Conservation (phyloP, 2,113 vertebrate species). For the Calonectris borealis region DNA sequence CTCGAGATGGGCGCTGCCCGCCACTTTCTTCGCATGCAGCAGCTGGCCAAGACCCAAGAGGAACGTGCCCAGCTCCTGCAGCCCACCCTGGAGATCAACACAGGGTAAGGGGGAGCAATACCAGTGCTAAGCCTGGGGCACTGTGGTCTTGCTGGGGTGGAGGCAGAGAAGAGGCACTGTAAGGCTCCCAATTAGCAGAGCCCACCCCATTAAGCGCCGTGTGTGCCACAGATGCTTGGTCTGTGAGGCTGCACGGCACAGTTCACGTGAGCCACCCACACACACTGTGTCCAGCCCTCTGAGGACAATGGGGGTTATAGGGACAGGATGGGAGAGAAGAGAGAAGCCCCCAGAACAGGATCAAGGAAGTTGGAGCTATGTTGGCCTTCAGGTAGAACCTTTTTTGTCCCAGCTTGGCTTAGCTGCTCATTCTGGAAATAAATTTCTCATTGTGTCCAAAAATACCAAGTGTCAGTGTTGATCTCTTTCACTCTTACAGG, state of each 20-base stretch:
- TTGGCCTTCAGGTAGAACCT: neutral
- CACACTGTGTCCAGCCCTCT: neutral
- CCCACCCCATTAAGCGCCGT: neutral
- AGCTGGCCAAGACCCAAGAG: constrained; percentile 88
- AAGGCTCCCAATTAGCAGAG: neutral
- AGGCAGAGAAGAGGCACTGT: neutral
- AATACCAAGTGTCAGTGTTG: neutral
- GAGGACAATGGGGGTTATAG: neutral
- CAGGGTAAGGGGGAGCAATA: constrained; percentile 74
- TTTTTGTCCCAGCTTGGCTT: neutral
- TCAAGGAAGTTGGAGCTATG: neutral
- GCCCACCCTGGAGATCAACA: constrained; percentile 95
- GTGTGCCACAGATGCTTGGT: neutral
- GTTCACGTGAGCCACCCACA: rapidly evolving
- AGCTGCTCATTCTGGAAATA: neutral
- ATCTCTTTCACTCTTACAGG: constrained; percentile 63
- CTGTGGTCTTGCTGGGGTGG: too few relatives aligned
- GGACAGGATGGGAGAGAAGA: neutral
- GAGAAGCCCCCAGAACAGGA: neutral
- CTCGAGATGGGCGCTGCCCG: constrained; percentile 97
- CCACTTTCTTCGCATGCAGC: constrained; percentile 96
- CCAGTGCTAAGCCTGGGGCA: neutral
- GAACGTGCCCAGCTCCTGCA: constrained; percentile 94
- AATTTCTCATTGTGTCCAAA: neutral
- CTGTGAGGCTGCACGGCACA: neutral